Percentiles rank a stretch among this genome's conserved stretches.
These are phyloP conservation scores for Heliconius melpomene DNA, from an alignment of 1,140 invertebrate genomes.

Conservation along the genomic window DNA sequence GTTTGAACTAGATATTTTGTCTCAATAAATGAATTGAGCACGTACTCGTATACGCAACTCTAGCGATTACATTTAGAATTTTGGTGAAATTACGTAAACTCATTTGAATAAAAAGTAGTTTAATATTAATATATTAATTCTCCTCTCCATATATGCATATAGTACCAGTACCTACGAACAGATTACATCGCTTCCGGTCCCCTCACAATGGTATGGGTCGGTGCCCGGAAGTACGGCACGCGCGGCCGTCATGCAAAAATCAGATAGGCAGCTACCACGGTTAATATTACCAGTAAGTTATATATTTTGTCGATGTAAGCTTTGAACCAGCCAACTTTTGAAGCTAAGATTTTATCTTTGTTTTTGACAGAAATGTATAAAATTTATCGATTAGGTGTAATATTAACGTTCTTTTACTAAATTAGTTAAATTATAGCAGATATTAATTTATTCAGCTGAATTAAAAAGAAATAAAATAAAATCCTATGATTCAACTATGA, in stretches of 20 bases:
- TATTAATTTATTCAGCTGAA: too few species aligned
- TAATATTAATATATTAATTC: conserved; percentile 7
- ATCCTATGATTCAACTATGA: too few species aligned
- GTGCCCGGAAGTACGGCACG: conserved; percentile 61
- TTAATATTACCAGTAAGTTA: conserved; percentile 11
- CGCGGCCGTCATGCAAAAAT: conserved; percentile 58
- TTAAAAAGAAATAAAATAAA: too few species aligned
- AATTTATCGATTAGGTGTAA: too few species aligned
- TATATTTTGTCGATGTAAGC: background rate
- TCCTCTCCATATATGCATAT: conserved; percentile 34
- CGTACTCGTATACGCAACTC: background rate
- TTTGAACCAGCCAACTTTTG: background rate
- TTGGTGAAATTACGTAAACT: background rate
- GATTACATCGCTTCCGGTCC: conserved; percentile 63
- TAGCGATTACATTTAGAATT: background rate
- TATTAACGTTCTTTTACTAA: too few species aligned
- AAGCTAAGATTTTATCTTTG: background rate
- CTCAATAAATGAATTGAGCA: background rate
- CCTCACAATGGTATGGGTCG: conserved; percentile 47
- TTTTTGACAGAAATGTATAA: background rate
- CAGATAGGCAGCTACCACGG: conserved; percentile 11
- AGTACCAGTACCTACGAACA: conserved; percentile 40
- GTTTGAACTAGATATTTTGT: background rate
- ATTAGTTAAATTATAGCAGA: too few species aligned
- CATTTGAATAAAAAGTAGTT: background rate